Evolutionary conservation across 1,140 invertebrate species (phyloP), one percentile per base, ranked within the genome.

Genomic region (Cydia fagiglandana): DNA sequence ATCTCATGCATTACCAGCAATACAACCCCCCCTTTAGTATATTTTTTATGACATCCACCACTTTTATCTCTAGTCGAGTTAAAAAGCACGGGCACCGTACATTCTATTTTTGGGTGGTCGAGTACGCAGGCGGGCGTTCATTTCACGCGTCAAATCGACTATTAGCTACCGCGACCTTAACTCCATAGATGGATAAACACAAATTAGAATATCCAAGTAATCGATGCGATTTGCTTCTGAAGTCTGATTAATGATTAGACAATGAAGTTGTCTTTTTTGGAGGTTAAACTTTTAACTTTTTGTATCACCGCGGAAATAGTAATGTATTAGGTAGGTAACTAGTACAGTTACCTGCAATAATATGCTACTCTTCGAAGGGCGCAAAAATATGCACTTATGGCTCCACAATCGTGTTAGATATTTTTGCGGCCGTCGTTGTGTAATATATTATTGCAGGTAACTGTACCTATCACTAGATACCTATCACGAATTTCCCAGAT

Each of bases 51-150:
- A 53, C 1, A 15, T 10, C 15, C 4, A n/a, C 50, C 15, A 6
- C n/a, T 53, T 53, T 53, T 10, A 41, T 9, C 7, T 30, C 34
- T 34, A 34, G 34, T 6, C 34, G 34, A 34, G 34, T 53, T 34
- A 66, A 64, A 20, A 70, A 38, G 6, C 6, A 70, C 24, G 7
- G 7, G 38, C n/a, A 34, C 66, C 66, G 38, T 17, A 41, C 77
- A 80, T 83, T 80, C 82, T 88, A 83, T 79, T 80, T 83, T 85
- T 90, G 89, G 89, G 89, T 90, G 89, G 89, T 91, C 88, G 82
- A 41, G 56, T 34, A 24, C 70, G 75, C 20, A 24, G 56, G 66
- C 73, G 78, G 75, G 70, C 74, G 79, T 84, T 89, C 83, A 90
- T 91, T 91, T 91, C 89, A 90, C 84, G 88, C 83, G 50, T 84